Evolutionary conservation across 2,797 vertebrate species (phyloP).

Genomic region (Orientallactaga sibirica): DNA sequence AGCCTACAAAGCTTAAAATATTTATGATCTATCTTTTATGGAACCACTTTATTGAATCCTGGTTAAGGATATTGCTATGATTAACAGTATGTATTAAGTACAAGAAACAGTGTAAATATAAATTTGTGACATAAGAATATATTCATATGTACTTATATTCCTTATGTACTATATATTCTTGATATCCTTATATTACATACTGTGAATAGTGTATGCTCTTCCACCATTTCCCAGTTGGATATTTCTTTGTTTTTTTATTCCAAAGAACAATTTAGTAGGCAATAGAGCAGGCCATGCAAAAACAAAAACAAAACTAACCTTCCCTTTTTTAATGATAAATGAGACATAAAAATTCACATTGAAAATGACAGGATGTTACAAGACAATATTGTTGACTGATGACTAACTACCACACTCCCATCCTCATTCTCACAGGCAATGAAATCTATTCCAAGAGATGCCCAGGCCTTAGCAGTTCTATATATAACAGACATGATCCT

Average conservation of each 20-base stretch:
- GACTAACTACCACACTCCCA: background rate
- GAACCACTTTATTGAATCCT: conserved; percentile 4
- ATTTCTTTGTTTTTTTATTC: conserved; percentile 37
- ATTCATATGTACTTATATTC: background rate
- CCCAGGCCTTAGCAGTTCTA: conserved; percentile 64
- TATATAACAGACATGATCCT: conserved; percentile 79
- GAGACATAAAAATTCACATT: conserved; percentile 54
- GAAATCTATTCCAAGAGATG: conserved; percentile 61
- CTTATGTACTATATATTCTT: background rate
- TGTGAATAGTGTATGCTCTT: conserved; percentile 2
- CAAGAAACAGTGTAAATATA: background rate
- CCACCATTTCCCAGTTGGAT: background rate
- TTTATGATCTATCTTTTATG: background rate
- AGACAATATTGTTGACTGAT: conserved; percentile 53
- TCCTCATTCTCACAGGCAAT: conserved; percentile 49
- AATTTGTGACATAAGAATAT: background rate
- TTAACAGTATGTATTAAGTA: background rate
- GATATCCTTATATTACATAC: background rate
- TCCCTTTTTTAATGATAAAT: conserved; percentile 55
- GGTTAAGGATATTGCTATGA: conserved; percentile 11
- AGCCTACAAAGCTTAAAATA: background rate
- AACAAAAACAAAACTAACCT: conserved; percentile 40
- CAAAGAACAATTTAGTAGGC: conserved; percentile 32
- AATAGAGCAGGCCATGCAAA: background rate
- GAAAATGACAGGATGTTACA: conserved; percentile 47